Evolutionary conservation across 2,888 invertebrate genomes (phyloP), one percentile per base, ranked within the genome.

Genomic region (Standfussiana lucernea): DNA sequence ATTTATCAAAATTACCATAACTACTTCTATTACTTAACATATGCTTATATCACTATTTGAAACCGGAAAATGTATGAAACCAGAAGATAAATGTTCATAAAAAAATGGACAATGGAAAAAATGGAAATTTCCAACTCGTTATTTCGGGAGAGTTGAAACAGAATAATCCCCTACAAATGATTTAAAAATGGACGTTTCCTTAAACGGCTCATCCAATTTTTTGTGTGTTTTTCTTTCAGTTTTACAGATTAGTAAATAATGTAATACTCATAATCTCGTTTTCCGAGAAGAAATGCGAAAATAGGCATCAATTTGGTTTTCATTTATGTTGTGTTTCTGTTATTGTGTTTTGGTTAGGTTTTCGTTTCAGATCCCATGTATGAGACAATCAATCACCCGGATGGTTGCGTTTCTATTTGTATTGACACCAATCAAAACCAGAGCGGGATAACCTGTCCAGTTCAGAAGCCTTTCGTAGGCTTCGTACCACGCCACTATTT

Each of bases 381-480:
- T 13, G n/a, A 62, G 28, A 59, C 59, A 42, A 71, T 67, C 59
- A 76, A 84, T 76, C 62, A 71, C 45, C 2, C 21, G 59, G 45
- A 37, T 37, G 45, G 56, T 64, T 68, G 32, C 40, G 35, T 72
- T 35, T 59, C 45, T 40, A 24, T 50, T 50, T 69, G 56, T 80
- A 45, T 80, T 69, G 80, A 67, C 62, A 62, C 66, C 72, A 70
- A 83, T 83, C 81, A 73, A 76, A 84, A 67, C 61, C 50, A 59
- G 53, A 56, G 28, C 47, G 56, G 15, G 40, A 83, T 71, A 53
- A 76, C 81, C 85, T 76, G 85, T 83, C 85, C 40, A 59, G 62
- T 53, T 10, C 75, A 83, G 79, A 71, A 28, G 28, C 24, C 24
- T 62, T n/a, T 35, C 35, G 28, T 42, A 61, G 24, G 40, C 37